Evolutionary conservation across 35 echinoderm and acorn worm genomes (phyloP).

Genomic region (Lytechinus pictus): DNA sequence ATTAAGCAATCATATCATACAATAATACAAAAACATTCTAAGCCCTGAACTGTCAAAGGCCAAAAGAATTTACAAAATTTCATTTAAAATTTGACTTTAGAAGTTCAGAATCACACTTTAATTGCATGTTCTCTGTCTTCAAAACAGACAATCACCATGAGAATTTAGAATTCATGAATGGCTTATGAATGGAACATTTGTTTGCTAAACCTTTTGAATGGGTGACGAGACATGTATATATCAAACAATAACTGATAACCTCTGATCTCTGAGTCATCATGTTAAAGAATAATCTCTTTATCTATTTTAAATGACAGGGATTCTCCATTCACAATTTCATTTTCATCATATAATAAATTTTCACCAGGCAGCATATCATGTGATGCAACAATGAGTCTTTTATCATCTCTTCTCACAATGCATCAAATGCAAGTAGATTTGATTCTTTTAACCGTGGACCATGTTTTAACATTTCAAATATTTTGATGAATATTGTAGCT

Average conservation of each 20-base stretch:
- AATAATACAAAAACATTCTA: too few relatives aligned
- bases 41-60: too few relatives aligned
- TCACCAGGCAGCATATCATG: not conserved
- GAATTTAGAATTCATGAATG: conserved; percentile 15
- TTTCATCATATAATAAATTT: not conserved
- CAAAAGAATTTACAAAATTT: too few relatives aligned
- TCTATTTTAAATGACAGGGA: not conserved
- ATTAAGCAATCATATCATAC: too few relatives aligned
- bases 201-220: not conserved
- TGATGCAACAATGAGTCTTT: not conserved
- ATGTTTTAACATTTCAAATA: too few relatives aligned
- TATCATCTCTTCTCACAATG: too few relatives aligned
- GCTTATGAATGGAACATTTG: not conserved
- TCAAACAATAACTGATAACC: not conserved
- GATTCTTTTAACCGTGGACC: too few relatives aligned
- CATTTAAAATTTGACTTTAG: too few relatives aligned
- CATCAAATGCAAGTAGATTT: too few relatives aligned
- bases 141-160: not conserved
- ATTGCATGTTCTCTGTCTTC: not conserved
- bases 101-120: too few relatives aligned
- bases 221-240: not conserved
- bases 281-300: not conserved
- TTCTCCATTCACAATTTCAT: not conserved
- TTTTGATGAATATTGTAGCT: too few relatives aligned
- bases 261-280: not conserved